These are phyloP conservation scores for Otolemur garnettii DNA, from an alignment of 2,113 vertebrate genomes.

Conservation along the genomic window DNA sequence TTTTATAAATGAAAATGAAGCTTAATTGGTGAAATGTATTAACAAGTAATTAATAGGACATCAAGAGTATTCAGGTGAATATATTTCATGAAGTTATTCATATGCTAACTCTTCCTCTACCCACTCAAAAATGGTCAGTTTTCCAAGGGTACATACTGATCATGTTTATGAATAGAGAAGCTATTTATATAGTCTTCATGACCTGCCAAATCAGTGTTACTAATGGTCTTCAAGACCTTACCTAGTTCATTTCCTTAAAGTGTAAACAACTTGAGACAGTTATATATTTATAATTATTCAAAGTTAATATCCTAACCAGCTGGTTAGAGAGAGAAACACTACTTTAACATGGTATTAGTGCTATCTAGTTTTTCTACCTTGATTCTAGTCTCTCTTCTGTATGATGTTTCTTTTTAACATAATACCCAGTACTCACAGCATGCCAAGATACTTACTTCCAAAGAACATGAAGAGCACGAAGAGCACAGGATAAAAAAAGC, in stretches of 20 bases:
- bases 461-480: conserved; percentile 96
- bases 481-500: conserved; percentile 96
- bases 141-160: background rate
- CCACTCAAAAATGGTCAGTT: background rate
- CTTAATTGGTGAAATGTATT: background rate
- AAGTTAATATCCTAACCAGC: background rate
- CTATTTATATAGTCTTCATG: background rate
- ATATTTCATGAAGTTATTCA: background rate
- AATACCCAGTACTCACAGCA: background rate
- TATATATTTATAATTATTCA: background rate
- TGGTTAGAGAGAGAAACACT: background rate
- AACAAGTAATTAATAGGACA: background rate
- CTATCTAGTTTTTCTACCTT: background rate
- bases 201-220: background rate
- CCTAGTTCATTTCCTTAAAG: background rate
- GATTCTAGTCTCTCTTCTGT: background rate
- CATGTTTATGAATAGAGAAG: background rate
- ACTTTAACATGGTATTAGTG: background rate
- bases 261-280: background rate
- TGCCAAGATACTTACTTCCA: conserved; percentile 92
- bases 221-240: background rate
- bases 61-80: background rate
- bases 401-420: background rate
- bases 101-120: background rate
- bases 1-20: conserved; percentile 9